Evolutionary conservation across 2,113 vertebrate species (phyloP), one percentile per base, ranked within the genome.

Genomic region (Zeus faber): DNA sequence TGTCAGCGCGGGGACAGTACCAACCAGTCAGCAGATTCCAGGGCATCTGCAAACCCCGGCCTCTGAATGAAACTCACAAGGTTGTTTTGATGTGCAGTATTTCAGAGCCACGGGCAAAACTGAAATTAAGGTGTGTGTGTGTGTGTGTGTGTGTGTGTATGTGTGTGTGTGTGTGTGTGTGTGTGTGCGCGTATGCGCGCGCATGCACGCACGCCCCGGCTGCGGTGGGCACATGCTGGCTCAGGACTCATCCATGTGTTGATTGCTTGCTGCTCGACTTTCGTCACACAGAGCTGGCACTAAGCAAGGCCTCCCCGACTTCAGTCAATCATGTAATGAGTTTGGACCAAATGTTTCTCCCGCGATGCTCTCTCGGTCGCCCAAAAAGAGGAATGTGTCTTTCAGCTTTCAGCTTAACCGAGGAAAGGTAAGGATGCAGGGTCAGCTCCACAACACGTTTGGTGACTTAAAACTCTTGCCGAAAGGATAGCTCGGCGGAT

Each of bases 81-180:
- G 67, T 61, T 80, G 70, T 79, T 86, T 86, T 84, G 69, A 84
- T 85, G 77, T 80, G 74, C 82, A 82, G 62, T 78, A 80, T 86
- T 80, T 80, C 61, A 82, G 74, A 80, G 78, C 81, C 78, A 78
- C 76, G 53, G 82, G 86, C 80, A 74, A 82, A 70, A 73, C 64
- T 78, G 81, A 78, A 69, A 80, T 81, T 65, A 77, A 72, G 48
- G 58, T 69, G 58, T 71, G 60, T 59, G 70, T 54, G 61, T 43
- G 61, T 56, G 52, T 46, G 54, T 51, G 24, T 52, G 51, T 56
- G 55, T 21, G 37, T 50, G 21, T 51, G 49, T 49, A 17, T 33
- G 22, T 17, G 31, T 24, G 47, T 41, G 29, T 17, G 23, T 49
- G 56, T 10, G 21, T 29, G 64, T 46, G 14, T 50, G 47, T 41